phyloP scores from a whole-genome alignment of 2,888 invertebrate genomes.

The Stegophylla sp. region DNA sequence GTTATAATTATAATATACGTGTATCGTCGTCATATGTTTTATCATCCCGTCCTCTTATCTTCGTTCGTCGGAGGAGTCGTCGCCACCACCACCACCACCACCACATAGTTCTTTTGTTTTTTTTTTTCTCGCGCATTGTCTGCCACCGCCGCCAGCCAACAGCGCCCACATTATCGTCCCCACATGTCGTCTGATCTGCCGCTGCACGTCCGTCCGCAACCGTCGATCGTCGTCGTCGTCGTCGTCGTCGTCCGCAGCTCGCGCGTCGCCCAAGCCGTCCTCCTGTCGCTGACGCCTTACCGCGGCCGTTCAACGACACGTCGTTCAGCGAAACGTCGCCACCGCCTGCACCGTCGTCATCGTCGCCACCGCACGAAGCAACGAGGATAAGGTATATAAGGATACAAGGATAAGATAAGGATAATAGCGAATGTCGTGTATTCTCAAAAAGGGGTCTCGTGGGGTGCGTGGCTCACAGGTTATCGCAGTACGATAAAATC shows the following conservation, averaged over 20 bases:
- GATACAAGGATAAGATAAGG: no score
- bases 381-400: constrained; percentile 40
- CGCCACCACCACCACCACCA: no score
- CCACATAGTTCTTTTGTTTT: neutral
- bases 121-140: constrained; percentile 12
- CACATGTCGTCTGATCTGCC: constrained; percentile 31
- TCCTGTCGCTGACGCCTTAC: neutral
- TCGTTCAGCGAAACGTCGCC: neutral
- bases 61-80: neutral
- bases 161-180: neutral
- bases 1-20: no score
- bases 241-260: neutral
- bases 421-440: no score
- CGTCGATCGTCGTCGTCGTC: neutral
- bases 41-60: no score
- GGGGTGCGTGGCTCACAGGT: no score
- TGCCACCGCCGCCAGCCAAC: neutral
- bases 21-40: no score
- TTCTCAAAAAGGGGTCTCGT: no score
- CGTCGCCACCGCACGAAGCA: neutral
- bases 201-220: neutral
- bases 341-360: neutral
- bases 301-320: neutral
- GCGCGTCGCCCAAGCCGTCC: no score
- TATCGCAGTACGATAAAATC: no score